phyloP scores from a whole-genome alignment of 1,140 invertebrate species.

The Drosophila ogumai region DNA sequence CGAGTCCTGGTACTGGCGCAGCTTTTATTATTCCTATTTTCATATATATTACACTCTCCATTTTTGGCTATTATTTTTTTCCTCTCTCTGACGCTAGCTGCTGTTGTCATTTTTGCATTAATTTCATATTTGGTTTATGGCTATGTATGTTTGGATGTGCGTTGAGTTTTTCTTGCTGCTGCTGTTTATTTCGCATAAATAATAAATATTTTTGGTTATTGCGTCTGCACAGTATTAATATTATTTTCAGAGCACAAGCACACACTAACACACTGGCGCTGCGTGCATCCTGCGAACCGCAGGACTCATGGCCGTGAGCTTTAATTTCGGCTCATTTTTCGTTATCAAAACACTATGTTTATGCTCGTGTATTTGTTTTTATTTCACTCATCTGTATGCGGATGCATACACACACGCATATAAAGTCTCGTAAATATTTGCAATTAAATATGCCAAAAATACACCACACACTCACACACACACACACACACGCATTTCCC shows the following conservation, averaged over 20 bases:
- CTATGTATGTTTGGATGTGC: conserved; percentile 16
- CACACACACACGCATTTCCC: conserved; percentile 3
- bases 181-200: conserved; percentile 83
- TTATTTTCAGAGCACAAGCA: conserved; percentile 57
- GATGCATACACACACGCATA: conserved; percentile 13
- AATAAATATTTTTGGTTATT: conserved; percentile 84
- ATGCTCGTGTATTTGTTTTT: conserved; percentile 69
- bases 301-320: conserved; percentile 70
- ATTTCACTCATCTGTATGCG: conserved; percentile 47
- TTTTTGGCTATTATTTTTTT: conserved; percentile 38
- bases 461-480: conserved; percentile 13
- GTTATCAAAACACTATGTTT: conserved; percentile 76
- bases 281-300: conserved; percentile 64
- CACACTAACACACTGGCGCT: conserved; percentile 10
- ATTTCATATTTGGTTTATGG: conserved; percentile 76
- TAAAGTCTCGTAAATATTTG: conserved; percentile 64
- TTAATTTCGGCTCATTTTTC: conserved; percentile 82
- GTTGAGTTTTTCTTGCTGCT: conserved; percentile 62
- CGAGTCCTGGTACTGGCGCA: conserved; percentile 34
- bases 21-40: conserved; percentile 60
- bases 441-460: conserved; percentile 77
- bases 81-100: conserved; percentile 44
- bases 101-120: conserved; percentile 83
- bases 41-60: conserved; percentile 47
- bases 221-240: conserved; percentile 82